phyloP scores from a whole-genome alignment of 1,140 invertebrate genomes.

The Coenobita brevimanus region DNA sequence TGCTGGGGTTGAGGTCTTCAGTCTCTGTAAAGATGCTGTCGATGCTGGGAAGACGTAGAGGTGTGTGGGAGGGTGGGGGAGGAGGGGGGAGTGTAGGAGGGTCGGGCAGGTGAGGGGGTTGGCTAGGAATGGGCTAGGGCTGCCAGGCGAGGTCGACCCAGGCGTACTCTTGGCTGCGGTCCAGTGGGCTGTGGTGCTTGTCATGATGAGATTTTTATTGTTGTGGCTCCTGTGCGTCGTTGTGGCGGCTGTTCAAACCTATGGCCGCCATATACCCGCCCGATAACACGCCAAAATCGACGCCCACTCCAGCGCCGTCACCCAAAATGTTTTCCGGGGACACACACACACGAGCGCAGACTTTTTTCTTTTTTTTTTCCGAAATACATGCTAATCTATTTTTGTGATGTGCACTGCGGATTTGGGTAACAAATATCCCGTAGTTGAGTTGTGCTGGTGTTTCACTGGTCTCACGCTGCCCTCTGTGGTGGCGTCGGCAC shows the following conservation, averaged over 20 bases:
- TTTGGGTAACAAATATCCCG: constrained; percentile 33
- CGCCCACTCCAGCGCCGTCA: not conserved
- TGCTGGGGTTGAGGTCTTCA: not conserved
- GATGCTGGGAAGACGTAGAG: too few species aligned
- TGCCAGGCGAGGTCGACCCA: not conserved
- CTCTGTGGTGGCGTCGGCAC: too few species aligned
- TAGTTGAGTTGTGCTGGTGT: not conserved
- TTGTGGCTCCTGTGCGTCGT: constrained; percentile 16
- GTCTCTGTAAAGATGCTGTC: too few species aligned
- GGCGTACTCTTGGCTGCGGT: not conserved
- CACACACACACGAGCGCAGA: too few species aligned
- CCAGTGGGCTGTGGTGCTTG: constrained; percentile 11
- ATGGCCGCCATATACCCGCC: constrained; percentile 4
- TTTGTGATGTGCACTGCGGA: constrained; percentile 24
- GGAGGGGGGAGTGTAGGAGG: too few species aligned
- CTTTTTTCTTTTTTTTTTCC: constrained; percentile 3
- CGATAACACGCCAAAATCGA: constrained; percentile 28
- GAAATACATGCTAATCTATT: constrained; percentile 26
- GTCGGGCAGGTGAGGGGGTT: too few species aligned
- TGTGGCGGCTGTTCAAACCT: constrained; percentile 20
- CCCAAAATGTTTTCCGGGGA: too few species aligned
- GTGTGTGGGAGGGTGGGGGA: too few species aligned
- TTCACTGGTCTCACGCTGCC: too few species aligned
- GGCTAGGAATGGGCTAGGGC: too few species aligned
- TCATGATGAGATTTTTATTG: constrained; percentile 18